phyloP scores from a whole-genome alignment of 1,140 invertebrate species.

The Teleopsis dalmanni region DNA sequence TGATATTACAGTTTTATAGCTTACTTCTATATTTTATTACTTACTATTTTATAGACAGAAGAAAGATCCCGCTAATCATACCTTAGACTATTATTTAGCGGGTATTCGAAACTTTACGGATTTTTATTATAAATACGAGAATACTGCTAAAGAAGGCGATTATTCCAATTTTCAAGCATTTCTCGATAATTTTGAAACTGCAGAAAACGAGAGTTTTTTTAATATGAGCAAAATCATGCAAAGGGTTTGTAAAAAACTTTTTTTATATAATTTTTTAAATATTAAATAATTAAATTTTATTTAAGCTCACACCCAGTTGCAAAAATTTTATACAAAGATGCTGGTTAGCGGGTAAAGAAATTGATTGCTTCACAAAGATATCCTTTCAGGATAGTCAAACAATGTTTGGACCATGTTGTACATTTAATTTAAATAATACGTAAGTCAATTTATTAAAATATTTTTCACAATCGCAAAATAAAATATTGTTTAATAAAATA shows the following conservation, averaged over 20 bases:
- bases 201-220: conserved; percentile 27
- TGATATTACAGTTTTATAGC: too few species aligned
- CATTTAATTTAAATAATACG: conserved; percentile 21
- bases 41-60: too few species aligned
- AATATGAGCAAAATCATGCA: conserved; percentile 21
- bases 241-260: conserved; percentile 1
- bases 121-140: too few species aligned
- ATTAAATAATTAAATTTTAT: neutral
- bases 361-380: conserved; percentile 19
- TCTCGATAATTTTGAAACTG: conserved; percentile 23
- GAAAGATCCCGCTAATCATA: too few species aligned
- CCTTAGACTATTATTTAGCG: too few species aligned
- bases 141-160: too few species aligned
- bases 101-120: too few species aligned
- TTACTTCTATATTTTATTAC: too few species aligned
- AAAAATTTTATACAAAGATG: conserved; percentile 27
- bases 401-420: conserved; percentile 29
- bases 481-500: too few species aligned
- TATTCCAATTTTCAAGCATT: conserved; percentile 26
- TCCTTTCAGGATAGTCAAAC: conserved; percentile 24
- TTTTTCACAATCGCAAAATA: too few species aligned
- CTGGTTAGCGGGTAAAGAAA: conserved; percentile 18
- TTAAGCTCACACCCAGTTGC: conserved; percentile 29
- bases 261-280: too few species aligned
- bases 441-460: too few species aligned